These are phyloP conservation scores for Galeopsomyia nigrocyanea DNA, from an alignment of 2,888 invertebrate genomes.

Conservation along the genomic window DNA sequence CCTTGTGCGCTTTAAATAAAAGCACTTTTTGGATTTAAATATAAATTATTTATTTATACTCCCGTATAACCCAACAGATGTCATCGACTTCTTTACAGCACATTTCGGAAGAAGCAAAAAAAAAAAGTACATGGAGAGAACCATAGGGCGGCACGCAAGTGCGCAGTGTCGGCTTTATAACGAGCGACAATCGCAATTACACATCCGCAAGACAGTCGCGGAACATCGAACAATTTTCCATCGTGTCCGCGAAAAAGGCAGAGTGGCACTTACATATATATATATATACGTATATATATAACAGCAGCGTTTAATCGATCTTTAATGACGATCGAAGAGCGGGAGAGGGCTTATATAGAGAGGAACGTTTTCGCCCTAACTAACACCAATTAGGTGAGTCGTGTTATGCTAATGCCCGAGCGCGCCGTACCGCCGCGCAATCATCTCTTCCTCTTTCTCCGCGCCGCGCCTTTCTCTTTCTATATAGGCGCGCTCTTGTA, in stretches of 20 bases:
- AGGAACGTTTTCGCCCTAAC: background rate
- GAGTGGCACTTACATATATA: no score
- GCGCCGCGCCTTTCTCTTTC: background rate
- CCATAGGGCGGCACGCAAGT: background rate
- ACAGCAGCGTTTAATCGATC: conserved; percentile 39
- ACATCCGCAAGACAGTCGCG: background rate
- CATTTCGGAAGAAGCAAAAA: no score
- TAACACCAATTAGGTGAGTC: conserved; percentile 57
- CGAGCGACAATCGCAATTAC: conserved; percentile 32
- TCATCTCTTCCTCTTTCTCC: conserved; percentile 45
- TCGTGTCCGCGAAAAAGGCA: conserved; percentile 3
- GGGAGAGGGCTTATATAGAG: background rate
- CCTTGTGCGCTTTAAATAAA: no score
- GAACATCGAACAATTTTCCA: conserved; percentile 9
- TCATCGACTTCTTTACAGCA: no score
- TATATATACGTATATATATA: no score
- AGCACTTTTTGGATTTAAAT: no score
- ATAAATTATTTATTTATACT: no score
- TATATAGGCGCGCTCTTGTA: no score
- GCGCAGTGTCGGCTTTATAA: conserved; percentile 14
- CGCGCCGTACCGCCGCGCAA: conserved; percentile 41
- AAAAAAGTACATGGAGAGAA: no score
- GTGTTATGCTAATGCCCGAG: conserved; percentile 58
- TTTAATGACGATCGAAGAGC: conserved; percentile 35
- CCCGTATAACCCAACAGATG: no score